phyloP scores from a whole-genome alignment of 2,888 invertebrate species.

The Tuta absoluta region DNA sequence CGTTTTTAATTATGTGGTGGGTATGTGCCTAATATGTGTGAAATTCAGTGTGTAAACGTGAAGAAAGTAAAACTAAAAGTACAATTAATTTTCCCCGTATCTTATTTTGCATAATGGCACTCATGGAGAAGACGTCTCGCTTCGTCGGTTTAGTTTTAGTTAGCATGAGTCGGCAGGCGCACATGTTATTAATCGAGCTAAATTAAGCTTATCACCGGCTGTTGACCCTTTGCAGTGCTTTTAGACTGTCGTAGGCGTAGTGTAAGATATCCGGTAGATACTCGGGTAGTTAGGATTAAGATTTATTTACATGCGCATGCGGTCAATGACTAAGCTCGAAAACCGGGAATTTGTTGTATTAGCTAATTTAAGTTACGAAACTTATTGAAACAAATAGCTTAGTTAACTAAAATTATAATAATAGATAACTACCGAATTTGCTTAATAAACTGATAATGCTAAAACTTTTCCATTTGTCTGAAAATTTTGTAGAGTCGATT shows the following conservation, averaged over 20 bases:
- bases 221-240: constrained; percentile 40
- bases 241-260: constrained; percentile 18
- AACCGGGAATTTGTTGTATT: background rate
- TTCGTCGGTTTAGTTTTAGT: no score
- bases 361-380: background rate
- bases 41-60: no score
- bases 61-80: background rate
- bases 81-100: background rate
- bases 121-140: background rate
- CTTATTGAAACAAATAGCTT: no score
- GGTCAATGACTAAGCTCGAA: background rate
- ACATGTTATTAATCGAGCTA: constrained; percentile 39
- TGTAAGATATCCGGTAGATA: constrained; percentile 19
- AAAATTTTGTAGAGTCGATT: no score
- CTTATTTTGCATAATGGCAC: constrained; percentile 6
- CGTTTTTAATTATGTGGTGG: no score
- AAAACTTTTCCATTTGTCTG: no score
- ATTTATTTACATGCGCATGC: constrained; percentile 5
- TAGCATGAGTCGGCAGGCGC: constrained; percentile 27
- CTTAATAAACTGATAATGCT: no score
- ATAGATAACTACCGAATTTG: no score
- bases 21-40: no score
- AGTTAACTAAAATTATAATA: no score
- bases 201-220: constrained; percentile 51
- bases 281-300: background rate